Evolutionary conservation across 1,140 invertebrate species (phyloP), one percentile per base, ranked within the genome.

Genomic region (Sminthurinus signatus): DNA sequence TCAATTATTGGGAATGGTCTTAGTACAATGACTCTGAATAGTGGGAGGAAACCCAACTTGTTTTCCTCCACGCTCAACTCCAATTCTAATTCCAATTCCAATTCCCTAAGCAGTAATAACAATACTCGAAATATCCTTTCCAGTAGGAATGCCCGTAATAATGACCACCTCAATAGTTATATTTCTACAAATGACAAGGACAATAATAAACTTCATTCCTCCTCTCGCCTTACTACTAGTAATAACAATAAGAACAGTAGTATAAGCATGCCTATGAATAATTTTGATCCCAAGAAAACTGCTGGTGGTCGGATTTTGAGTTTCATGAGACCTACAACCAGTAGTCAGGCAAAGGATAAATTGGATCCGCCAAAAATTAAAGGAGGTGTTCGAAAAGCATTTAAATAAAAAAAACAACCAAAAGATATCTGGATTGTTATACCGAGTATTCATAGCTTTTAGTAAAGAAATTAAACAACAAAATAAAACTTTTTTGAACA

Each of bases 311-410:
- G 75, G 32, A 79, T 75, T 60, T 77, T 81, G 44, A 81, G 81
- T 68, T 85, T 85, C 70, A 85, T 85, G 83, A 75, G 81, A 62
- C 83, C 83, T 0, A 85, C 83, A 0, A 78, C 83, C 0, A 78
- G 83, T 3, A 84, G 82, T 56, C 78, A 79, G 0, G 83, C 83
- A 50, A 84, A 84, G 73, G 81, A 82, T 70, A 80, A 73, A 56
- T 19, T 68, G 4, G 69, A 71, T 0, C 42, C 58, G 15, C 59
- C 64, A 10, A 71, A 68, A 23, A 23, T 50, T 36, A 64, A 67
- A 46, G 55, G 62, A 1, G 15, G 31, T 3, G 15, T 32, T 1
- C 46, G 42, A 39, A 69, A 69, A 46, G 46, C 62, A 19, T 68
- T 67, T 42, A 67, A 67, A 29, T 67, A 43, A 58, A 65, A n/a